Conservation (phyloP, 2,888 invertebrate genomes). For the Dorcus hopei region DNA sequence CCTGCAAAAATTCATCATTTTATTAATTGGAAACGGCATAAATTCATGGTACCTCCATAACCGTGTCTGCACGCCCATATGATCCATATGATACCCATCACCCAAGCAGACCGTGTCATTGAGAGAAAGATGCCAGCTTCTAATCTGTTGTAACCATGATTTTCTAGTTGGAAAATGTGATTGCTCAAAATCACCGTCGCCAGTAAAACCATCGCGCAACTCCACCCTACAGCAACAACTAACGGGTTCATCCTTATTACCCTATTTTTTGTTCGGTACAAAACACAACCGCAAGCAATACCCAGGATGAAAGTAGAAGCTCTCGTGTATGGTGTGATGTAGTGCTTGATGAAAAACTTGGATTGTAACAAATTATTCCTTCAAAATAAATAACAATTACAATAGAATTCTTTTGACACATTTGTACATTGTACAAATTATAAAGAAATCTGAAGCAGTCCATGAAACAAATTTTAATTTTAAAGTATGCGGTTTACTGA, state of each 20-base stretch:
- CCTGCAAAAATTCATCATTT: conserved; percentile 26
- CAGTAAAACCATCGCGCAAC: conserved; percentile 29
- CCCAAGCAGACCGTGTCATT: conserved; percentile 50
- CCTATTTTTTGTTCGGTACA: conserved; percentile 35
- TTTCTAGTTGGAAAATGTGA: conserved; percentile 36
- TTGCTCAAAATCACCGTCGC: conserved; percentile 34
- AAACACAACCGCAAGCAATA: conserved; percentile 39
- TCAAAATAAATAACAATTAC: conserved; percentile 21
- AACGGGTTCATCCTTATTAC: conserved; percentile 30
- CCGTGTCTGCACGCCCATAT: conserved; percentile 52
- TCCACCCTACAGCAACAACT: conserved; percentile 31
- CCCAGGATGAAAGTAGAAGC: conserved; percentile 43
- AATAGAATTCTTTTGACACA: not conserved
- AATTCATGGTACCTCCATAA: conserved; percentile 45
- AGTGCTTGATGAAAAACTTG: conserved; percentile 36
- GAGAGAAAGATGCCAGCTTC: conserved; percentile 48
- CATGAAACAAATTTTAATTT: too few species aligned
- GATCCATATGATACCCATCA: conserved; percentile 51
- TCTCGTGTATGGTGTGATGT: conserved; percentile 42
- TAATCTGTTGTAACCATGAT: conserved; percentile 39
- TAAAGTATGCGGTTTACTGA: too few species aligned
- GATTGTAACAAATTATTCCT: conserved; percentile 33
- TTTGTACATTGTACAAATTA: too few species aligned
- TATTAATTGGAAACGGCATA: not conserved
- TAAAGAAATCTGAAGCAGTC: too few species aligned